Percentiles rank a stretch among this genome's conserved stretches.
These are phyloP conservation scores for Metopolophium dirhodum DNA, from an alignment of 1,140 invertebrate species.

Conservation along the genomic window DNA sequence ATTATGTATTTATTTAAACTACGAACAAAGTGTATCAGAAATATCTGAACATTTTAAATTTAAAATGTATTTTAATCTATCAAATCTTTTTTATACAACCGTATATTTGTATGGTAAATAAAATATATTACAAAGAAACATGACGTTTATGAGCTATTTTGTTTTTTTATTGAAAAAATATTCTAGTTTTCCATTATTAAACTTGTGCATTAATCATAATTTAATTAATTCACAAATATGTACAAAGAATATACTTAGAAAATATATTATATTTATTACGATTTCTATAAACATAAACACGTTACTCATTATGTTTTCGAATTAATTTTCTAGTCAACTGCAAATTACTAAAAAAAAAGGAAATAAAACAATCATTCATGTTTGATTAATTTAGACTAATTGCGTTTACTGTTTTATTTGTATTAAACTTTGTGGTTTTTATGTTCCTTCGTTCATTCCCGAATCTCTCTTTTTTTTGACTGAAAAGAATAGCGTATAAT, in stretches of 20 bases:
- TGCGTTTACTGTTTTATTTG: slow-evolving; percentile 12
- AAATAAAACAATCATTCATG: slow-evolving; percentile 3
- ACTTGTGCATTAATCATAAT: neutral
- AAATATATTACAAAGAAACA: neutral
- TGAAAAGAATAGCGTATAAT: slow-evolving; percentile 25
- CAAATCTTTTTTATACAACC: neutral
- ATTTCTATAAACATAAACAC: neutral
- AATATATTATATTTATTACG: neutral
- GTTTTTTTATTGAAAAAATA: neutral
- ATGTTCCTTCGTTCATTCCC: neutral
- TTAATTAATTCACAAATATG: neutral
- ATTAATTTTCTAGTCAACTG: slow-evolving; percentile 8
- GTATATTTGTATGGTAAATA: neutral
- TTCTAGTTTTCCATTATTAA: neutral
- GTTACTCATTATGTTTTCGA: neutral
- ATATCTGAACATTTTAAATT: neutral
- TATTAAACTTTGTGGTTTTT: slow-evolving; percentile 30
- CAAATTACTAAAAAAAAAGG: slow-evolving; percentile 7
- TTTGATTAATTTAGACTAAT: slow-evolving; percentile 40
- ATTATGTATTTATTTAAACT: too few relatives aligned
- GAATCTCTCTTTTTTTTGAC: neutral
- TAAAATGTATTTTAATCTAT: neutral
- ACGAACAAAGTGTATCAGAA: neutral
- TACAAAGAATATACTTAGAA: neutral
- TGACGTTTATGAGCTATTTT: neutral